Evolutionary conservation across 2,888 invertebrate genomes (phyloP), one percentile per base, ranked within the genome.

Genomic region (Leptodirus hochenwartii): DNA sequence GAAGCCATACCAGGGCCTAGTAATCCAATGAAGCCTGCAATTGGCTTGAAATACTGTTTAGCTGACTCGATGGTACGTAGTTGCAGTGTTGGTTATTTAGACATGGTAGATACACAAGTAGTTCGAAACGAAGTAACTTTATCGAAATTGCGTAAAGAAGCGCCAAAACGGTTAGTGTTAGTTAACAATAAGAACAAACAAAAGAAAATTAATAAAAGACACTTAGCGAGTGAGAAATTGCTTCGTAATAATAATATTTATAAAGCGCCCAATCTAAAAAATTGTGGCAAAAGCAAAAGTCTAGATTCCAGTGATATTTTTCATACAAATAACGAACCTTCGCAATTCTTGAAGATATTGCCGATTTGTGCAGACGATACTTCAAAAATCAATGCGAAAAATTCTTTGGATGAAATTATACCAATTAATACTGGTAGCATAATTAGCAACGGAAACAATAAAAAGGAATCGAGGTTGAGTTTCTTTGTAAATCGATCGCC

Each of bases 81-180:
- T 48, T 84, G 85, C 51, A 85, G 85, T 53, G 85, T 85, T 2
- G 85, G 87, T 1, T 85, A 82, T 47, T 59, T 88, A 40, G 85
- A 87, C 49, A 63, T 79, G 37, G 80, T 85, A 4, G 82, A 82
- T 43, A 68, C 71, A 2, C 71, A 71, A 43, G 62, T 74, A 38
- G 67, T 78, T 13, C 77, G 77, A 27, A 74, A 74, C 22, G 79
- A 78, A 44, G 73, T 78, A 29, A 72, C 75, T 8, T 46, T 78
- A 24, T 64, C 69, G 1, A 71, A 79, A 46, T 52, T 81, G 16
- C 62, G 75, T 9, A 75, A 73, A 36, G 78, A 80, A 41, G 73
- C 78, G 2, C 80, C 80, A 0, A 75, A 81, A 41, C 64, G 82
- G 3, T 58, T 84, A 15, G 69, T 82, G 17, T 56, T 84, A 25